These are phyloP conservation scores for Acronicta leporina DNA, from an alignment of 2,888 invertebrate genomes.

Conservation along the genomic window DNA sequence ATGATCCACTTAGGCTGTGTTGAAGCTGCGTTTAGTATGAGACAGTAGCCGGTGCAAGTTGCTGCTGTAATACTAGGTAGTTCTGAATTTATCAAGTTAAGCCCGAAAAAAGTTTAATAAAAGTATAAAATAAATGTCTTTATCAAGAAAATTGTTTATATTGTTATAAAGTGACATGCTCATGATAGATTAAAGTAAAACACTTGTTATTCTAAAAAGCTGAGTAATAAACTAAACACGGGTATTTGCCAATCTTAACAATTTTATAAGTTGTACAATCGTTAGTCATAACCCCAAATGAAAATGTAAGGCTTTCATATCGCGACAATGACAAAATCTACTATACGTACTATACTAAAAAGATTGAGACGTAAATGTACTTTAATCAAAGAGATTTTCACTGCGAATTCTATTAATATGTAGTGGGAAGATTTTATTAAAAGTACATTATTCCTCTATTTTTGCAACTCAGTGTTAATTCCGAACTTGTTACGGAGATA, in stretches of 20 bases:
- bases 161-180: background rate
- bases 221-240: background rate
- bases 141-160: conserved; percentile 19
- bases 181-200: background rate
- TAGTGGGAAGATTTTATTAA: too few species aligned
- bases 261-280: background rate
- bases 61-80: background rate
- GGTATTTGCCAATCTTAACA: background rate
- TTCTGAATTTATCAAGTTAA: background rate
- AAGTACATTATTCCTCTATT: too few species aligned
- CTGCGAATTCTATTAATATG: too few species aligned
- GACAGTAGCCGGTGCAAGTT: conserved; percentile 15
- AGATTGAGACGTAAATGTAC: too few species aligned
- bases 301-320: background rate
- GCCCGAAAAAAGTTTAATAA: background rate
- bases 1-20: conserved; percentile 69
- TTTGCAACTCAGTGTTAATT: too few species aligned
- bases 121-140: background rate
- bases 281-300: background rate
- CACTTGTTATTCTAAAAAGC: background rate
- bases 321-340: too few species aligned
- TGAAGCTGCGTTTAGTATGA: conserved; percentile 60
- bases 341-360: too few species aligned
- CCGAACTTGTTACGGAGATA: too few species aligned
- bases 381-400: too few species aligned